These are phyloP conservation scores for Zaprionus inermis DNA, from an alignment of 1,140 invertebrate species.

Conservation along the genomic window DNA sequence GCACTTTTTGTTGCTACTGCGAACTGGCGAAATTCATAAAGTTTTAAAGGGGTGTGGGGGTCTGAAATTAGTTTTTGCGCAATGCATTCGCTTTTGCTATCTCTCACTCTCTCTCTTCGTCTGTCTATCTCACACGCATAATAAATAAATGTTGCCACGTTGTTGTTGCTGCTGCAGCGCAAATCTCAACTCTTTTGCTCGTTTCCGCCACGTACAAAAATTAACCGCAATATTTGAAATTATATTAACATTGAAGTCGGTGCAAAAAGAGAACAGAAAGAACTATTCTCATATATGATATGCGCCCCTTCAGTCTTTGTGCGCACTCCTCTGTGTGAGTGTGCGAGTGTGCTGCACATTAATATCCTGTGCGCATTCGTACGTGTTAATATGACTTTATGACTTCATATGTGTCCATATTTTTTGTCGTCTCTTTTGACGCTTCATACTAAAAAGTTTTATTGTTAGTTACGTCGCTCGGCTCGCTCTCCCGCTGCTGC, in stretches of 20 bases:
- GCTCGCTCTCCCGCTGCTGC: slow-evolving; percentile 11
- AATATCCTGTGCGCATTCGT: slow-evolving; percentile 83
- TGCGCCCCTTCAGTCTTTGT: slow-evolving; percentile 25
- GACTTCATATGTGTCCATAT: slow-evolving; percentile 82
- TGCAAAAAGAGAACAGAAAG: slow-evolving; percentile 31
- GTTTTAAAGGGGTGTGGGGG: slow-evolving; percentile 50
- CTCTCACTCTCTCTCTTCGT: too few relatives aligned
- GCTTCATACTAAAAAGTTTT: slow-evolving; percentile 80
- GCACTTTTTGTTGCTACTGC: slow-evolving; percentile 39
- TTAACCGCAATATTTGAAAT: slow-evolving; percentile 81
- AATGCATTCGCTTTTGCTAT: slow-evolving; percentile 40
- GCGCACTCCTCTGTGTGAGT: background rate
- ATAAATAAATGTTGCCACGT: slow-evolving; percentile 34
- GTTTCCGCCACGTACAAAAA: slow-evolving; percentile 67
- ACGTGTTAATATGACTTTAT: slow-evolving; percentile 83
- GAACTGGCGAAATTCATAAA: slow-evolving; percentile 68
- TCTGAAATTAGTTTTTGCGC: slow-evolving; percentile 68
- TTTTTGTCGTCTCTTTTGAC: slow-evolving; percentile 69
- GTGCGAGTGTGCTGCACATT: slow-evolving; percentile 66
- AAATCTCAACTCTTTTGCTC: slow-evolving; percentile 69
- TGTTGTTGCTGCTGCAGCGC: slow-evolving; percentile 6
- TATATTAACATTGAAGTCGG: slow-evolving; percentile 73
- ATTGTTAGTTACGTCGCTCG: slow-evolving; percentile 74
- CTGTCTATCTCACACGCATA: too few relatives aligned
- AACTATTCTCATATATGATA: slow-evolving; percentile 2